Evolutionary conservation across 2,113 vertebrate species (phyloP).

Genomic region (Thermophis baileyi): DNA sequence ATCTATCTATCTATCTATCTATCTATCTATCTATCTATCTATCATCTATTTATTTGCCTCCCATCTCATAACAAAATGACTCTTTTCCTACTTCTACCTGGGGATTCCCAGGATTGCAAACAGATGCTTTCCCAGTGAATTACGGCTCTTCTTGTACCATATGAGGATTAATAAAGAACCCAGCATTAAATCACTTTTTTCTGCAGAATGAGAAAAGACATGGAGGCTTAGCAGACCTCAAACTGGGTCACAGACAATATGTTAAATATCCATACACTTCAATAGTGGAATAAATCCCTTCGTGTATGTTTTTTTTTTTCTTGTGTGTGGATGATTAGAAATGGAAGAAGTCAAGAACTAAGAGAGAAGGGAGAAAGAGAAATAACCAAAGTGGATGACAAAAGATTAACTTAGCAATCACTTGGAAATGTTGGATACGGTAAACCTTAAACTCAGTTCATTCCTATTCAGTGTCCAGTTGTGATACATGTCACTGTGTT

Average conservation of each 20-base stretch:
- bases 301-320: neutral
- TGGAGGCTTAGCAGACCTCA: neutral
- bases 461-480: neutral
- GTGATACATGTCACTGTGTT: neutral
- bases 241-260: neutral
- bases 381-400: neutral
- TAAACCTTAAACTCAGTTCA: neutral
- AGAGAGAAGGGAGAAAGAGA: neutral
- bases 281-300: neutral
- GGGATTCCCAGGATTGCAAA: neutral
- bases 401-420: neutral
- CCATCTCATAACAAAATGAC: neutral
- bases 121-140: neutral
- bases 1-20: no score
- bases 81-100: neutral
- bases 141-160: neutral
- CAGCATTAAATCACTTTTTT: neutral
- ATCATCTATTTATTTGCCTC: neutral
- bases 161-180: neutral
- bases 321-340: neutral
- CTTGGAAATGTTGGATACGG: neutral
- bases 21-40: neutral
- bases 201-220: neutral
- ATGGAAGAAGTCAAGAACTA: neutral
- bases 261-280: neutral